Base-by-base conservation (phyloP, 1,140 invertebrate genomes). In the Bombus affinis region DNA sequence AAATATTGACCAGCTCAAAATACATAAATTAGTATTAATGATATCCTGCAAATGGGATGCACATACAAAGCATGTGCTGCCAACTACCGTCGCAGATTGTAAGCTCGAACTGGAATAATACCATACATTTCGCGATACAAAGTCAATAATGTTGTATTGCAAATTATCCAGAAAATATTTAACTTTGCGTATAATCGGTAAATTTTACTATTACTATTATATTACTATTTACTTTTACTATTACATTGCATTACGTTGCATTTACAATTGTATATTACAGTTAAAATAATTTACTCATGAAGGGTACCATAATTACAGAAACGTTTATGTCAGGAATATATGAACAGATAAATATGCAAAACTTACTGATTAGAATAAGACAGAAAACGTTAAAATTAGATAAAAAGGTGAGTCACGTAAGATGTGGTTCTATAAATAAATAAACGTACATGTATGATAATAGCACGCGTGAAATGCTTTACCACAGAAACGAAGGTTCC, bases 1-100 rank as follows among this genome's bases (percentile, higher is more conserved):
- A 3, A 37, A 68, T 37, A 68, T 4, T 25, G 6, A 66, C n/a
- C 2, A 32, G 0, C 12, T 42, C 13, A 12, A 74, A 73, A 2
- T 32, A 44, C 1, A 32, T 44, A 47, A 44, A 47, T 53, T 53
- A 22, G 1, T 53, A 53, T 22, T 44, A 42, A 42, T n/a, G 32
- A 8, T 35, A 47, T 22, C 8, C 42, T 32, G 13, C 32, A 53
- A 75, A 32, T 32, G 22, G 22, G 42, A n/a, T 12, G 18, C 22
- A 25, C 35, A 10, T 42, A 10, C 10, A 10, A 88, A 82, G 35
- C 59, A 28, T 1, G 73, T 88, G 87, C 84, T 85, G 88, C 86
- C 87, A 89, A 65, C 88, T 88, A 53, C 6, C 44, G 79, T 71
- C 35, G 39, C 10, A 42, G 22, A 3, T 35, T 59, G 10, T 42